A percentile compares a stretch with the other conserved stretches of the same genome.
phyloP scores from a whole-genome alignment of 1,140 invertebrate genomes.

The Campoletis sonorensis region DNA sequence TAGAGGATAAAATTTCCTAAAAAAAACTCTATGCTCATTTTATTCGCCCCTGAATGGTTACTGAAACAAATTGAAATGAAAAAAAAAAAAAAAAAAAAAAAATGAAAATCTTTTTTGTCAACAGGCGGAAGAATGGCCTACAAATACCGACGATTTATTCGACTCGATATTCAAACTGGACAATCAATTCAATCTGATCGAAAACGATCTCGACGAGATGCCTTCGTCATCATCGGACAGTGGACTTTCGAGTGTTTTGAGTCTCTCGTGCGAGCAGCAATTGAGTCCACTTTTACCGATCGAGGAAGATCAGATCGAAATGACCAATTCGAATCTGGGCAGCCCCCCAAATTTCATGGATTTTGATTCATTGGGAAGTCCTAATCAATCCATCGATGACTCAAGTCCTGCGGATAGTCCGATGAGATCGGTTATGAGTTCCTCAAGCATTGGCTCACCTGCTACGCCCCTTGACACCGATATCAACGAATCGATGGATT shows the following conservation, averaged over 20 bases:
- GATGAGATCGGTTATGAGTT: constrained; percentile 64
- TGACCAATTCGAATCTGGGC: constrained; percentile 59
- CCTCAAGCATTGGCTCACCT: constrained; percentile 68
- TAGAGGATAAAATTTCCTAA: no score
- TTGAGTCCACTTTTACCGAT: constrained; percentile 66
- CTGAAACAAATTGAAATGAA: no score
- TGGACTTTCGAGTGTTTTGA: constrained; percentile 67
- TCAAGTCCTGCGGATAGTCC: constrained; percentile 64
- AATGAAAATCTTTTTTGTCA: constrained; percentile 30
- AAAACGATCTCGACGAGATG: constrained; percentile 63
- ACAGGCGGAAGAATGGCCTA: constrained; percentile 65
- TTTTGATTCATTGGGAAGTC: constrained; percentile 66
- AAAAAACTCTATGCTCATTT: no score
- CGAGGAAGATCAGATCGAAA: constrained; percentile 67
- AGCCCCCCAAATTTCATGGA: constrained; percentile 66
- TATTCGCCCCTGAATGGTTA: no score
- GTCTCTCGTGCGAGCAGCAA: constrained; percentile 70
- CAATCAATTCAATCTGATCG: constrained; percentile 67
- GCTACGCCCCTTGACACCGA: constrained; percentile 51
- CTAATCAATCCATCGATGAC: constrained; percentile 63
- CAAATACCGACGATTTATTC: constrained; percentile 64
- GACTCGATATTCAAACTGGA: constrained; percentile 68
- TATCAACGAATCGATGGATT: constrained; percentile 63
- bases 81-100: neutral
- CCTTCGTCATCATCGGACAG: constrained; percentile 69